Conservation (phyloP, 1,140 invertebrate species). For the Heliothis subflexa region DNA sequence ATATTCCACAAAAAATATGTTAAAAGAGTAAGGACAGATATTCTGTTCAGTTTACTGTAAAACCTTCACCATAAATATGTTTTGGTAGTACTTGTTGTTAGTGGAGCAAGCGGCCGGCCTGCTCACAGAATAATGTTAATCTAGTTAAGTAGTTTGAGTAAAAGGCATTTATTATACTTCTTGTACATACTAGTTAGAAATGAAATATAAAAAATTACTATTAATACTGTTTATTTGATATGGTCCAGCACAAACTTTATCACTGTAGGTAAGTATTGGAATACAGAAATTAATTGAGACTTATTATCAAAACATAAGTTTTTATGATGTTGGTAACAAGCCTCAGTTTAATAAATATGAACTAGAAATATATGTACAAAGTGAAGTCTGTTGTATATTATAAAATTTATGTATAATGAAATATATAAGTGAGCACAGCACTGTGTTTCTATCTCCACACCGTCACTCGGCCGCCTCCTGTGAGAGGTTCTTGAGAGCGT, state of each 20-base stretch:
- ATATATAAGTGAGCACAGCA: constrained; percentile 37
- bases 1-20: too few relatives aligned
- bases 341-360: constrained; percentile 20
- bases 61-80: not conserved
- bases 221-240: constrained; percentile 12
- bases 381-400: constrained; percentile 32
- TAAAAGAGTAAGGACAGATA: too few relatives aligned
- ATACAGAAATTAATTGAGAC: constrained; percentile 14
- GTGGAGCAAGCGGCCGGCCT: not conserved
- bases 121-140: constrained; percentile 21
- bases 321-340: constrained; percentile 4
- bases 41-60: not conserved
- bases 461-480: not conserved
- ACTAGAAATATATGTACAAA: constrained; percentile 41
- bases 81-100: not conserved
- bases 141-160: constrained; percentile 53
- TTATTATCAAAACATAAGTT: not conserved
- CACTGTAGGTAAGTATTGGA: not conserved
- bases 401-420: constrained; percentile 4
- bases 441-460: not conserved
- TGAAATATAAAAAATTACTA: constrained; percentile 6
- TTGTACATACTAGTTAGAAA: constrained; percentile 61
- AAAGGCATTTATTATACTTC: constrained; percentile 69
- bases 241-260: not conserved
- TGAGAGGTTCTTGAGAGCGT: constrained; percentile 49